Base-by-base conservation (phyloP, 2,113 vertebrate genomes). In the Triplophysa dalaica region DNA sequence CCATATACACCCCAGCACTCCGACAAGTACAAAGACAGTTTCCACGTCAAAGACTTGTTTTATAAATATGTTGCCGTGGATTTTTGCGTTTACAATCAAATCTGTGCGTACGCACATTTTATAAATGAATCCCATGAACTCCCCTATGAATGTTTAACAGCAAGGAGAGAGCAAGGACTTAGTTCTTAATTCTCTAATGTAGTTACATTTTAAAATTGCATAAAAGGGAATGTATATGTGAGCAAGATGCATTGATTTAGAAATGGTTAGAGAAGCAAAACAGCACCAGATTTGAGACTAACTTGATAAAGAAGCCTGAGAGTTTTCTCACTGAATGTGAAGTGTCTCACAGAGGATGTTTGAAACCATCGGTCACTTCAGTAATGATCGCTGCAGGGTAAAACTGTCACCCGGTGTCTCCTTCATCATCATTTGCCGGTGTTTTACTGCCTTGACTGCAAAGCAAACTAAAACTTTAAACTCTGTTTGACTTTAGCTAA, bases 381-480 rank as follows among this genome's bases (percentile, higher is more conserved):
- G 33, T 81, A 83, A 85, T 81, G 58, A 52, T 26, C 65, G 61
- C 70, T 45, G 54, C n/a, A 24, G 65, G 78, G 50, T 24, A 75
- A 48, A 50, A 60, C 16, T 33, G 12, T 45, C 43, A 45, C 11
- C 14, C 22, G 17, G 52, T 38, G 16, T 17, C 29, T 43, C 3
- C 54, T n/a, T 50, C 48, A 64, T 56, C 13, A 19, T n/a, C 26
- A 22, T 52, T 68, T 52, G 2, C 41, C 52, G 14, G 4, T n/a
- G 22, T 48, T 41, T 22, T 19, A 66, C 33, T n/a, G n/a, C 6
- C 11, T 24, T 6, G 12, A 11, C 6, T 64, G 10, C 9, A 64
- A 17, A 38, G 11, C 8, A 19, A 64, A 8, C 6, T 33, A 17
- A 64, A 19, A 64, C 62, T 45, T 45, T 12, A 45, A 45, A 45